Evolutionary conservation across 2,113 vertebrate genomes (phyloP).

Genomic region (Xenus cinereus): DNA sequence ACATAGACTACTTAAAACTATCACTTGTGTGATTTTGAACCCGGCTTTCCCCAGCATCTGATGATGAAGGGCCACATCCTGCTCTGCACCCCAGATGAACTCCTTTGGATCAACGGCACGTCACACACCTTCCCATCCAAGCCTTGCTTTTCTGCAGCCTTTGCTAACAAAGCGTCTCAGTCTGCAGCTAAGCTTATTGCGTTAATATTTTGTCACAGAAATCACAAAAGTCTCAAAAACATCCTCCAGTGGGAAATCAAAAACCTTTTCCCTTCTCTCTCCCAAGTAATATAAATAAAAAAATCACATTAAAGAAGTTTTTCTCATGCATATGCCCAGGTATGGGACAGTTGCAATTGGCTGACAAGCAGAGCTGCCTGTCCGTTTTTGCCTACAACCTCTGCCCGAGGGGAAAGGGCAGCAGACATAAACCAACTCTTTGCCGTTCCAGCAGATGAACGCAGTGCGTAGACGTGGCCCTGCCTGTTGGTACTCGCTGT

Average conservation of each 20-base stretch:
- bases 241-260: background rate
- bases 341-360: accelerated
- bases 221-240: background rate
- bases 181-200: background rate
- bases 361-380: background rate
- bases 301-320: background rate
- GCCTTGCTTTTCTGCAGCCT: background rate
- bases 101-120: background rate
- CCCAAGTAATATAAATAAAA: background rate
- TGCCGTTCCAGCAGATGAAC: background rate
- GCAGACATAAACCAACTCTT: background rate
- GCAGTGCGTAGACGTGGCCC: background rate
- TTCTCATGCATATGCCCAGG: background rate
- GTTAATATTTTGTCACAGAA: accelerated
- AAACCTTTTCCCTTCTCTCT: background rate
- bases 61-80: background rate
- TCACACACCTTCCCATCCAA: background rate
- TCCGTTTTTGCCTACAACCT: background rate
- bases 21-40: background rate
- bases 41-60: background rate
- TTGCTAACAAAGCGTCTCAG: background rate
- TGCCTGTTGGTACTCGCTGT: background rate
- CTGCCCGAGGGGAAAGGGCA: background rate
- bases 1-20: background rate
- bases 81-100: background rate